Conservation (phyloP, 2,888 invertebrate genomes). For the Melieria picta region DNA sequence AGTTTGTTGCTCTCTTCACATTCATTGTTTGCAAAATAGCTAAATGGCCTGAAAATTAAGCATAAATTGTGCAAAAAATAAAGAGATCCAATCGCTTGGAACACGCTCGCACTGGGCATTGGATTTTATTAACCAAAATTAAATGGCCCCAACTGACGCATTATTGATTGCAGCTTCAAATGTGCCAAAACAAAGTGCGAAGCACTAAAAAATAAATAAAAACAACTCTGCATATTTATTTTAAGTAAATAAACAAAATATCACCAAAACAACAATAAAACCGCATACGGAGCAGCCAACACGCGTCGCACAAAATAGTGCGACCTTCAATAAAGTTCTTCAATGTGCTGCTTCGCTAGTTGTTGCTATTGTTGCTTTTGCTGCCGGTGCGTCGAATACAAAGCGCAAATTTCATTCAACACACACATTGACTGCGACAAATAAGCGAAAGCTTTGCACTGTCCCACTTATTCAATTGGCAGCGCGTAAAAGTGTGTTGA, state of each 20-base stretch:
- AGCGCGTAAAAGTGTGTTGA: background rate
- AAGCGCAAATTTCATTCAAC: no score
- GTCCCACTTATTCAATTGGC: background rate
- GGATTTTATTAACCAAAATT: background rate
- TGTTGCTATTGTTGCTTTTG: background rate
- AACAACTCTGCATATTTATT: no score
- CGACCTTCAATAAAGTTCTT: slow-evolving; percentile 13
- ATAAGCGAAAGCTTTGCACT: background rate
- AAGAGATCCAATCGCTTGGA: background rate
- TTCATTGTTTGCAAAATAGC: background rate
- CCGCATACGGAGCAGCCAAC: background rate
- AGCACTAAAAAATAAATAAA: no score
- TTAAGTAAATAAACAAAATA: background rate
- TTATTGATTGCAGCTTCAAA: background rate
- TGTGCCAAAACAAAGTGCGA: background rate
- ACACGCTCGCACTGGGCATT: background rate
- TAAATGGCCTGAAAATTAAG: background rate
- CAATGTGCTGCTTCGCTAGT: background rate
- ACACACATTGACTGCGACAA: background rate
- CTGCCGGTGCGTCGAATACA: background rate
- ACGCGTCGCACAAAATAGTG: background rate
- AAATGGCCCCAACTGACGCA: background rate
- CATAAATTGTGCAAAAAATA: background rate
- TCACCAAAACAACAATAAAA: background rate
- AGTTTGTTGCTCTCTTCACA: no score